Evolutionary conservation across 2,797 vertebrate genomes (phyloP).

Genomic region (Cuniculus paca): DNA sequence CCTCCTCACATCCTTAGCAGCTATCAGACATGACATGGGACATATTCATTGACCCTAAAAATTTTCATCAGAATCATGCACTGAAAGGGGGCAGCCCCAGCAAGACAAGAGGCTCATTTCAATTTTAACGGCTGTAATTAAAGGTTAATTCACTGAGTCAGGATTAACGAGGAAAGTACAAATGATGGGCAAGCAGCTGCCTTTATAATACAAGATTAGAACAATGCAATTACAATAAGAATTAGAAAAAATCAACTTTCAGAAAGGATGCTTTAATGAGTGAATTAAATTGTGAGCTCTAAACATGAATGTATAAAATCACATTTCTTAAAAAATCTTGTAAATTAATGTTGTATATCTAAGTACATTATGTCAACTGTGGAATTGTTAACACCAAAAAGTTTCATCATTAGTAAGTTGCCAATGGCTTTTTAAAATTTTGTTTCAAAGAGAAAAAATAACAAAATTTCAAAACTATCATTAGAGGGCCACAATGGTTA

Average conservation of each 20-base stretch:
- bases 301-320: slow-evolving; percentile 76
- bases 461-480: too few relatives aligned
- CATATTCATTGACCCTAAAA: slow-evolving; percentile 93
- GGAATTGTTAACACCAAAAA: neutral
- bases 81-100: slow-evolving; percentile 89
- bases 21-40: slow-evolving; percentile 94
- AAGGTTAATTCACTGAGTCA: slow-evolving; percentile 99
- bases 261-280: slow-evolving; percentile 89
- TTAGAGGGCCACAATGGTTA: too few relatives aligned
- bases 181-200: slow-evolving; percentile 97
- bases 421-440: neutral
- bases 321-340: slow-evolving; percentile 42
- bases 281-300: slow-evolving; percentile 87
- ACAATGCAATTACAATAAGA: slow-evolving; percentile 95
- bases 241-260: slow-evolving; percentile 93
- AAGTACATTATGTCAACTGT: slow-evolving; percentile 70
- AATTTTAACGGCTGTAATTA: slow-evolving; percentile 97
- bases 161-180: slow-evolving; percentile 98
- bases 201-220: slow-evolving; percentile 96
- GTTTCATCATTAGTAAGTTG: slow-evolving; percentile 45
- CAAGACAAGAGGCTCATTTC: slow-evolving; percentile 94
- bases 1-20: slow-evolving; percentile 92
- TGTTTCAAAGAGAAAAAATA: too few relatives aligned
- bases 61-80: slow-evolving; percentile 91
- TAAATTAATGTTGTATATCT: slow-evolving; percentile 68